Evolutionary conservation across 2,888 invertebrate species (phyloP), one percentile per base, ranked within the genome.

Genomic region (Sericinus montela): DNA sequence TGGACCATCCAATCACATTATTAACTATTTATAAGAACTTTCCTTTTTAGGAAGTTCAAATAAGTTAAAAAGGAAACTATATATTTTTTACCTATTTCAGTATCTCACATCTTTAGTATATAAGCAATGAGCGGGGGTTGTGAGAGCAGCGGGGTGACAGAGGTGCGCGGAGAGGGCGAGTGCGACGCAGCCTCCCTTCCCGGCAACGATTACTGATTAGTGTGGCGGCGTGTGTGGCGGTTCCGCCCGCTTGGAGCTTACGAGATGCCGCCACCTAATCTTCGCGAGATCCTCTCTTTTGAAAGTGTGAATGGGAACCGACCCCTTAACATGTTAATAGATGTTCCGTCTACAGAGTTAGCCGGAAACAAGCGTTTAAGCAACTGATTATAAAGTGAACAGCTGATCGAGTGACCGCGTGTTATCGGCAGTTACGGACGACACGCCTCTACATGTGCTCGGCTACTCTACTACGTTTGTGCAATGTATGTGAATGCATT

Each of bases 121-220:
- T 77, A 78, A 66, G 68, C 76, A 82, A 80, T 76, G 80, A 67
- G 77, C 66, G 72, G 76, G 72, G 69, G 63, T 56, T 58, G 62
- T 51, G 51, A 50, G 50, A 57, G 55, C 54, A 63, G 56, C 51
- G 61, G 62, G 62, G 60, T 52, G 59, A 16, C 5, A 14, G 55
- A 48, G 60, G 55, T 56, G 58, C 52, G 62, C 58, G 44, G 60
- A 58, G 64, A 58, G 58, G 67, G 62, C 64, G 63, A 56, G 58
- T 59, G 61, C 76, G 78, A 78, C 85, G 84, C 87, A 87, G 87
- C 87, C 86, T 87, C 87, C 81, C 82, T 80, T 75, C 82, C 81
- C 82, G 79, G 75, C 89, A 89, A 89, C 89, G 89, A 89, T 89
- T 89, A 89, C 89, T 89, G 89, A 89, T 89, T 89, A 89, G 89